These are phyloP conservation scores for Rhipidura dahli DNA, from an alignment of 2,113 vertebrate species.

Conservation along the genomic window DNA sequence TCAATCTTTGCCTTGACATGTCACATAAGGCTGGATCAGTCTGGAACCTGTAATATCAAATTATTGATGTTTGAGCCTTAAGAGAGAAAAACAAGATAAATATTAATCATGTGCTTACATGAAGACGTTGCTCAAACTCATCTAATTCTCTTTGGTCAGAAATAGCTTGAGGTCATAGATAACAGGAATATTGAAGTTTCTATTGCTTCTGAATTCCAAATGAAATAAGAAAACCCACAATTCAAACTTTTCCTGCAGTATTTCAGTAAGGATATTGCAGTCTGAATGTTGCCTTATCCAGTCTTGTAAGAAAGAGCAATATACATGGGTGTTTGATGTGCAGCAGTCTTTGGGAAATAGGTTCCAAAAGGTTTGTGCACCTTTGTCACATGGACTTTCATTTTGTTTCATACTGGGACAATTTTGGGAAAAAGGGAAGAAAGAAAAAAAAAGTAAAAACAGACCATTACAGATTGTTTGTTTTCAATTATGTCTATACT, in stretches of 20 bases:
- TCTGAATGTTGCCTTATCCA: neutral
- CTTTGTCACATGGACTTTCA: neutral
- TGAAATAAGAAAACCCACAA: neutral
- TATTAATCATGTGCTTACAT: neutral
- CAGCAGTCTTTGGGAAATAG: neutral
- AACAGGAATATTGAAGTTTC: neutral
- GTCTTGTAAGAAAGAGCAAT: neutral
- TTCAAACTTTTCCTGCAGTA: neutral
- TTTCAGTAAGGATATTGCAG: neutral
- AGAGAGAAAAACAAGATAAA: neutral
- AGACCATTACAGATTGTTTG: fast-evolving
- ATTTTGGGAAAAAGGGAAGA: neutral
- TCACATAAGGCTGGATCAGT: neutral
- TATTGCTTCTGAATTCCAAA: neutral
- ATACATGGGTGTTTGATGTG: neutral
- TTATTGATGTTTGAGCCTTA: neutral
- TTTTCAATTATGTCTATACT: neutral
- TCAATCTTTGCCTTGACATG: neutral
- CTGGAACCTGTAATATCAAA: neutral
- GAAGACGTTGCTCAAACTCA: neutral
- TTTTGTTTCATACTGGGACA: neutral
- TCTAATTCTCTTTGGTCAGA: neutral
- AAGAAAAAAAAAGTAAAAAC: neutral
- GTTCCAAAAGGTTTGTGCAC: neutral
- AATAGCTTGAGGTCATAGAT: neutral